A percentile compares a stretch with the other conserved stretches of the same genome.
phyloP scores from a whole-genome alignment of 2,797 vertebrate genomes.

The Monodelphis domestica region DNA sequence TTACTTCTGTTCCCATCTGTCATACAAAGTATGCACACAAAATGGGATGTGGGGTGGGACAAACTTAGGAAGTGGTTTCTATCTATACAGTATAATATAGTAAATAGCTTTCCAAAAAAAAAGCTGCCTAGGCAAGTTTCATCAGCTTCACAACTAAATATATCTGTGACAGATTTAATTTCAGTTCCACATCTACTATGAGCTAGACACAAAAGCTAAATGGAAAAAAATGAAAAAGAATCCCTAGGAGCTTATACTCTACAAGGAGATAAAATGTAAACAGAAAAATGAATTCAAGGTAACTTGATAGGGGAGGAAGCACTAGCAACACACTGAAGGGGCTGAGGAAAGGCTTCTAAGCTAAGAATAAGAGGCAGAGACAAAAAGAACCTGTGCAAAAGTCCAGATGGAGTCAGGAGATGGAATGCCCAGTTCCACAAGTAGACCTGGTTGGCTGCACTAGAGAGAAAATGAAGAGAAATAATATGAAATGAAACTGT shows the following conservation, averaged over 20 bases:
- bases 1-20: no score
- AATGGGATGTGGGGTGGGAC: no score
- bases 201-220: not conserved
- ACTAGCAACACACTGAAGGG: not conserved
- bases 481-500: not conserved
- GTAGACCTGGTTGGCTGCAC: not conserved
- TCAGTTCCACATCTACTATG: conserved; percentile 4
- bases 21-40: no score
- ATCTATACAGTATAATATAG: no score
- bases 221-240: not conserved
- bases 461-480: not conserved
- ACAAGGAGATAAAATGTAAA: not conserved
- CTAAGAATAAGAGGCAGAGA: not conserved
- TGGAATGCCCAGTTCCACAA: not conserved
- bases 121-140: not conserved
- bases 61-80: no score
- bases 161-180: not conserved
- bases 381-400: not conserved
- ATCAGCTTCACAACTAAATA: not conserved
- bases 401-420: not conserved
- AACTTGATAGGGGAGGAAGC: not conserved
- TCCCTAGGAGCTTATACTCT: not conserved
- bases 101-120: not conserved
- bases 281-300: not conserved
- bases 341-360: not conserved